Base-by-base conservation (phyloP, 1,140 invertebrate genomes). In the Penaeus vannamei region DNA sequence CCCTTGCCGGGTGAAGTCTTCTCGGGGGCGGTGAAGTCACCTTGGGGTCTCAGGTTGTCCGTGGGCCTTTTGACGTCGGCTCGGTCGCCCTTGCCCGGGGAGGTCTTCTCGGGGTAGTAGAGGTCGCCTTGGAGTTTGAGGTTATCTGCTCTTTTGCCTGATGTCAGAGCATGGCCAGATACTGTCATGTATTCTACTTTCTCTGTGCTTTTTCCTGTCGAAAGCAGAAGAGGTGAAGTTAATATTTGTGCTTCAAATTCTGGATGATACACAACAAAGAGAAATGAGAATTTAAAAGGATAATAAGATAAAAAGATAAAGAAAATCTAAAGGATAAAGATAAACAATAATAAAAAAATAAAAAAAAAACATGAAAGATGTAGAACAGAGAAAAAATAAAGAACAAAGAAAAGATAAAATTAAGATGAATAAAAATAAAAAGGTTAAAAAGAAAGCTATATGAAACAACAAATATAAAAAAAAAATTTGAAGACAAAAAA, bases 181-280 rank as follows among this genome's bases (percentile, higher is more conserved):
- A 89, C 76, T 23, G 87, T 89, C 87, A 89, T 89, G 64, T 84
- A 89, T 79, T 89, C 87, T 64, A 62, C 61, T 42, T 89, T 89
- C n/a, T 84, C 69, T 64, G 82, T 26, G 46, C 72, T 89, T 29
- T 89, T 89, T 62, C 87, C 87, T 89, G 87, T 46, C 26, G 42
- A 22, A 66, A 80, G 59, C 42, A 62, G 59, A 62, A 61, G 22
- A 60, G 53, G 53, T 53, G 69, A 23, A 32, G 66, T 42, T 84
- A 42, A 1, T 4, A 32, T n/a, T 10, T 29, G 32, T 60, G 0
- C 26, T 64, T 64, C 42, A 26, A 14, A 0, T 12, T 53, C 53
- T 53, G 12, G 53, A 53, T 14, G 17, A 53, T 53, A 7, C n/a
- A n/a, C n/a, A n/a, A n/a, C n/a, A 42, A 0, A 7, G 8, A 42